Evolutionary conservation across 2,113 vertebrate genomes (phyloP), one percentile per base, ranked within the genome.

Genomic region (Rhabdornis inornatus): DNA sequence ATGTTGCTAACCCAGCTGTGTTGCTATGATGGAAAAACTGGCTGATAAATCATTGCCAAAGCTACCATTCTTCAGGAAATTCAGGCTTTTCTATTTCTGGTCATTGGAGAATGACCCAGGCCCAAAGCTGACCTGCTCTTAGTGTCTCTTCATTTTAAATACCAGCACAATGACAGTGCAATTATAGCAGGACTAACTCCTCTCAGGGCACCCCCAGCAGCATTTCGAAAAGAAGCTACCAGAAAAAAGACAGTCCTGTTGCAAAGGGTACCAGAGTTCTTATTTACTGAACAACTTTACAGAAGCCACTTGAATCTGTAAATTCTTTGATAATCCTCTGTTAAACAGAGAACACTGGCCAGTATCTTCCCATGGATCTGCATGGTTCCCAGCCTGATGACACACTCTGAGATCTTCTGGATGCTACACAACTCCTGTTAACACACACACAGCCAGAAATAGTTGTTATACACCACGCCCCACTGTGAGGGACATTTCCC

Each of bases 11-110:
- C 40, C 66, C 77, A 60, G 59, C 65, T 92, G 15, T 30, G 83
- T 87, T 91, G 87, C 87, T 96, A 81, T 86, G 84, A 85, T 95
- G 87, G 92, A 94, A 97, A 96, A 94, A 94, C 42, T 50, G 81
- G 35, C 33, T 31, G 66, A 96, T 81, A 82, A 88, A 91, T 44
- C 2, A 0, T 71, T 91, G 82, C 84, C 81, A 92, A 94, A 94
- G 10, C 25, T 69, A n/a, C 52, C 31, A 61, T 94, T 94, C 78
- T 66, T 89, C 49, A 74, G 78, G 59, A 94, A 94, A 96, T 45
- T 47, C 59, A 80, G 78, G 64, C 44, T 91, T 87, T 86, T 86
- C 83, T 90, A 94, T 94, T 95, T 94, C 79, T 87, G 90, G 83
- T 79, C 72, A 84, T 35, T 69, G 65, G 47, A 93, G 77, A 89